A percentile compares a stretch with the other conserved stretches of the same genome.
Evolutionary conservation across 1,140 invertebrate genomes (phyloP).

Genomic region (Mizuhopecten yessoensis): DNA sequence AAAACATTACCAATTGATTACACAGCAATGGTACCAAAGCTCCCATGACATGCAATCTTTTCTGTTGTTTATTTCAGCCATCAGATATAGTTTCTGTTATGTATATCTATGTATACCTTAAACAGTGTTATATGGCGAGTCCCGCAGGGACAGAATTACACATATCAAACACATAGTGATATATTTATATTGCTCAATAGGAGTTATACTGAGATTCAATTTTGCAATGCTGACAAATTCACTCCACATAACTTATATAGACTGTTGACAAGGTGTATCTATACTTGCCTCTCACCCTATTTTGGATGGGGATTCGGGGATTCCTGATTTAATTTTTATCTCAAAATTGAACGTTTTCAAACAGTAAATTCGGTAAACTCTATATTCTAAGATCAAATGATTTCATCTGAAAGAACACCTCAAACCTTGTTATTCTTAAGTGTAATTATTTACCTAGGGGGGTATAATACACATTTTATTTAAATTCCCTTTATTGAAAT

Average conservation of each 20-base stretch:
- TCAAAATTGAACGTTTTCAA: too few relatives aligned
- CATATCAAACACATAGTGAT: neutral
- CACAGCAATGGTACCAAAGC: neutral
- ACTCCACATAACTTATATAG: too few relatives aligned
- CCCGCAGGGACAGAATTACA: neutral
- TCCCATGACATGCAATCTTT: neutral
- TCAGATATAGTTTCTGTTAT: neutral
- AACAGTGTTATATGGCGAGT: neutral
- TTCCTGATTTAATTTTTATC: neutral
- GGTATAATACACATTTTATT: too few relatives aligned
- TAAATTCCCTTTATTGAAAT: too few relatives aligned
- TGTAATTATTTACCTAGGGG: too few relatives aligned
- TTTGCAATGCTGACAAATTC: neutral
- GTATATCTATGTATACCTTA: neutral
- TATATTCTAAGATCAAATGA: too few relatives aligned
- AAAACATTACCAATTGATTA: slow-evolving; percentile 1
- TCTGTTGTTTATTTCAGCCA: neutral
- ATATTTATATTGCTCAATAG: neutral
- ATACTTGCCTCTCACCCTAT: neutral
- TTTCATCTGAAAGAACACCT: too few relatives aligned
- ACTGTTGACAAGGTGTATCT: too few relatives aligned
- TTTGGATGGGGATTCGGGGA: neutral
- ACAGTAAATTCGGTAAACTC: too few relatives aligned
- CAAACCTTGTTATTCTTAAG: too few relatives aligned
- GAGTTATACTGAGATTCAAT: neutral